A percentile compares a stretch with the other conserved stretches of the same genome.
phyloP scores from a whole-genome alignment of 2,113 vertebrate genomes.

The Colossoma macropomum region DNA sequence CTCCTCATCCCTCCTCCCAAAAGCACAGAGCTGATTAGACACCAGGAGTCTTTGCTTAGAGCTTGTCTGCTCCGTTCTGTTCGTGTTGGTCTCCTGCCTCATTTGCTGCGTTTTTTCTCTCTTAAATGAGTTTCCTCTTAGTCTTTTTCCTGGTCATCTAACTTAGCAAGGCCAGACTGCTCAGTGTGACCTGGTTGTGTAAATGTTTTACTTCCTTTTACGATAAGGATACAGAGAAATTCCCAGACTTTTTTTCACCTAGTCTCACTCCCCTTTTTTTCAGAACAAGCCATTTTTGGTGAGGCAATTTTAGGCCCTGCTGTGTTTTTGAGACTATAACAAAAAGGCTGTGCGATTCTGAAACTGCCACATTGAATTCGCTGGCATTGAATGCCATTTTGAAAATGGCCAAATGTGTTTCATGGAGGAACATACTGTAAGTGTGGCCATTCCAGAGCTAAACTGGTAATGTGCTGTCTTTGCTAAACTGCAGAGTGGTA shows the following conservation, averaged over 20 bases:
- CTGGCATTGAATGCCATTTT: conserved; percentile 3
- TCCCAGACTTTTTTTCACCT: not conserved
- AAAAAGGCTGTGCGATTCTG: not conserved
- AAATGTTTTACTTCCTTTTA: not conserved
- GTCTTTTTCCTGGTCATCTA: not conserved
- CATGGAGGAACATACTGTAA: not conserved
- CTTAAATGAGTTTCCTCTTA: not conserved
- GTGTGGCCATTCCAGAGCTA: conserved; percentile 13
- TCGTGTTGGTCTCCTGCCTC: not conserved
- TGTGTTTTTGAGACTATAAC: not conserved
- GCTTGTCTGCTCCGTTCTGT: not conserved
- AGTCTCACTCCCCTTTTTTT: not conserved
- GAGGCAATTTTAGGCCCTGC: conserved; percentile 18
- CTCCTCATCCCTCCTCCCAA: not conserved
- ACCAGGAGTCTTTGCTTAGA: not conserved
- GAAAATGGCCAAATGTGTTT: conserved; percentile 16
- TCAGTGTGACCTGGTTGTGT: conserved; percentile 1
- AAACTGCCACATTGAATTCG: not conserved
- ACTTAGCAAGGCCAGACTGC: not conserved
- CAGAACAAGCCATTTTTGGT: conserved; percentile 1
- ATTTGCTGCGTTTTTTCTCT: not conserved
- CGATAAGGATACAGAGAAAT: not conserved
- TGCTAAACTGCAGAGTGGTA: conserved; percentile 49
- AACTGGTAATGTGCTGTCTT: not conserved
- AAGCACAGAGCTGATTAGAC: conserved; percentile 10